Conservation (phyloP, 2,797 vertebrate genomes). For the Pelochelys cantorii region DNA sequence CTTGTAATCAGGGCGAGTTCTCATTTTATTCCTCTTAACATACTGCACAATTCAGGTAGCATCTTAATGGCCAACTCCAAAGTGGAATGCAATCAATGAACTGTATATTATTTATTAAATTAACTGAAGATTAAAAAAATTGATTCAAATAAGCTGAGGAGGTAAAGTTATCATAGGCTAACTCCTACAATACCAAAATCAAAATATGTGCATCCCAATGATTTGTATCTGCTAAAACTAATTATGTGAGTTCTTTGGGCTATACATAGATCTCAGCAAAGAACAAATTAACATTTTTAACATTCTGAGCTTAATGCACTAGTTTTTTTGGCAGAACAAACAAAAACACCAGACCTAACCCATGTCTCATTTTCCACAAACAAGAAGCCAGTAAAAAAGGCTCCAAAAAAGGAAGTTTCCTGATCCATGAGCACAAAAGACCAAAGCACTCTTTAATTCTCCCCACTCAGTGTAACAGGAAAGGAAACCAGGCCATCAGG, state of each 20-base stretch:
- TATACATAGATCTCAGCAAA: constrained; percentile 66
- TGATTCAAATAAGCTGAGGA: neutral
- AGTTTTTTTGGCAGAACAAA: constrained; percentile 61
- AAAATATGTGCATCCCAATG: constrained; percentile 35
- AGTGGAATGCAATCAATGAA: neutral
- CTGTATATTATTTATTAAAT: neutral
- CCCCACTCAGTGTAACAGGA: constrained; percentile 54
- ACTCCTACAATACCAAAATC: constrained; percentile 4
- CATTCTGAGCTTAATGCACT: constrained; percentile 38
- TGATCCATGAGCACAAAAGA: constrained; percentile 49
- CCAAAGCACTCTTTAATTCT: constrained; percentile 34
- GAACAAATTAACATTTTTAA: constrained; percentile 61
- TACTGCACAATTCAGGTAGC: neutral
- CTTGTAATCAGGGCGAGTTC: neutral
- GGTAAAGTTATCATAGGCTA: constrained; percentile 21
- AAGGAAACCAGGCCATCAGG: constrained; percentile 73
- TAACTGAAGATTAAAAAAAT: constrained; percentile 28
- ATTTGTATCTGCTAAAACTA: constrained; percentile 35
- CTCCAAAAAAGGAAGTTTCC: constrained; percentile 60
- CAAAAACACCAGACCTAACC: constrained; percentile 46
- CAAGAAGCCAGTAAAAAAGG: constrained; percentile 27
- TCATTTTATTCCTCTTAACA: neutral
- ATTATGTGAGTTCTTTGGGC: constrained; percentile 38
- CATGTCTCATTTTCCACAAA: constrained; percentile 40
- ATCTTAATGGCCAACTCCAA: neutral